phyloP scores from a whole-genome alignment of 2,888 invertebrate genomes.

The Microctonus aethiopoides region DNA sequence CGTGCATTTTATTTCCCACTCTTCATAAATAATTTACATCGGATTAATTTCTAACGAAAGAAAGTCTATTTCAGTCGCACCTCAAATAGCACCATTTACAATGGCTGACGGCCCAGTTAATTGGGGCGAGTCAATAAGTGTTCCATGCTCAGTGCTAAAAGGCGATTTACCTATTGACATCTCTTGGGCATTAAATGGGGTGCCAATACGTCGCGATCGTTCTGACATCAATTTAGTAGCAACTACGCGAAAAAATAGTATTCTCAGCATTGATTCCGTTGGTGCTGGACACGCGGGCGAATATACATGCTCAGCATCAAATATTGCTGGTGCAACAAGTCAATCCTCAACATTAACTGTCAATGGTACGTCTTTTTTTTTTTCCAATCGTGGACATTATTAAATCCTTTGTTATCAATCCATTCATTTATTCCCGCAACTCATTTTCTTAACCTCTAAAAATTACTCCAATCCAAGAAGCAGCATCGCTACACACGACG shows the following conservation, averaged over 20 bases:
- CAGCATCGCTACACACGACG: neutral
- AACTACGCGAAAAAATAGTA: slow-evolving; percentile 69
- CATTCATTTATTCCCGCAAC: neutral
- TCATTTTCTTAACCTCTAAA: neutral
- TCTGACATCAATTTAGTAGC: slow-evolving; percentile 65
- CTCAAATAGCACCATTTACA: slow-evolving; percentile 79
- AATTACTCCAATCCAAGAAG: neutral
- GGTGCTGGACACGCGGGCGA: slow-evolving; percentile 69
- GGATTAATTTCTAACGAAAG: slow-evolving; percentile 20
- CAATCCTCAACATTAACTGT: slow-evolving; percentile 69
- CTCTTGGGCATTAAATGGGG: slow-evolving; percentile 64
- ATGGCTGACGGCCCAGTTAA: slow-evolving; percentile 82
- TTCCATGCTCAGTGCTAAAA: slow-evolving; percentile 78
- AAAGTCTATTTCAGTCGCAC: slow-evolving; percentile 70
- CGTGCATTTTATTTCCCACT: slow-evolving; percentile 24
- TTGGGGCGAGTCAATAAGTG: slow-evolving; percentile 81
- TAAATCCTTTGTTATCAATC: neutral
- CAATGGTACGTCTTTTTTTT: slow-evolving; percentile 67
- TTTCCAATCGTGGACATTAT: neutral
- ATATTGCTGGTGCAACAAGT: slow-evolving; percentile 69
- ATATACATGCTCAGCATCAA: slow-evolving; percentile 70
- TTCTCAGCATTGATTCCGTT: slow-evolving; percentile 70
- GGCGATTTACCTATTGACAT: slow-evolving; percentile 81
- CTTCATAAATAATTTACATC: neutral
- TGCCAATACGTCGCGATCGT: slow-evolving; percentile 56